These are phyloP conservation scores for Onthophagus taurus DNA, from an alignment of 1,140 invertebrate genomes.

Conservation along the genomic window DNA sequence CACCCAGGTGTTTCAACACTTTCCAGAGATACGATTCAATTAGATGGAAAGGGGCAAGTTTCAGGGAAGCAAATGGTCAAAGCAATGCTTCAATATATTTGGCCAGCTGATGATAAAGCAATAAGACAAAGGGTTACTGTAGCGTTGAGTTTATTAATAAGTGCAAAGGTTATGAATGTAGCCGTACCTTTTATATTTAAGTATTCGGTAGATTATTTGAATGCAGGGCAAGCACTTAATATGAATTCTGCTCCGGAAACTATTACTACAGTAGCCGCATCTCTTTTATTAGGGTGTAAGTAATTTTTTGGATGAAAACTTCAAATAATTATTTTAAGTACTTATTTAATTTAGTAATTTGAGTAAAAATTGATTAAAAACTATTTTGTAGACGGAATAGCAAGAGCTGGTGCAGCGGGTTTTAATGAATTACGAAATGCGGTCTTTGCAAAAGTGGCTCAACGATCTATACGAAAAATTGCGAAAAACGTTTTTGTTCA, in stretches of 20 bases:
- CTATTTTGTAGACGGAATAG: constrained; percentile 74
- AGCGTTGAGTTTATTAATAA: constrained; percentile 69
- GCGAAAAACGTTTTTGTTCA: constrained; percentile 96
- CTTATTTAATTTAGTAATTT: constrained; percentile 9
- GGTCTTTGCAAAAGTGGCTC: constrained; percentile 97
- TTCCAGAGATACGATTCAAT: constrained; percentile 53
- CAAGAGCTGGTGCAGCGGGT: constrained; percentile 75
- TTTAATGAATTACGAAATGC: constrained; percentile 97
- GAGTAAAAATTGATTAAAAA: not conserved
- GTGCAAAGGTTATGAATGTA: constrained; percentile 84
- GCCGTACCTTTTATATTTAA: constrained; percentile 97
- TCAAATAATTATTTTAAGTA: constrained; percentile 9
- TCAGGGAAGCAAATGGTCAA: constrained; percentile 72
- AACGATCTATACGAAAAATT: constrained; percentile 90
- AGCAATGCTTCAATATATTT: constrained; percentile 86
- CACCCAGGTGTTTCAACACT: constrained; percentile 74
- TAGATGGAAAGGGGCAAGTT: constrained; percentile 47
- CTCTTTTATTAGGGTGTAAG: constrained; percentile 87
- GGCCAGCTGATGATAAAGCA: constrained; percentile 83
- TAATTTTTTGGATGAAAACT: constrained; percentile 32
- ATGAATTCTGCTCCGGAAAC: constrained; percentile 64
- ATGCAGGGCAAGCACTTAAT: constrained; percentile 48
- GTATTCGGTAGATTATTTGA: constrained; percentile 83
- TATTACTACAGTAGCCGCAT: constrained; percentile 60
- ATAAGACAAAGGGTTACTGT: constrained; percentile 76